Percentiles rank a stretch among this genome's conserved stretches.
Evolutionary conservation across 2,888 invertebrate genomes (phyloP).

Genomic region (Chirona hameri): DNA sequence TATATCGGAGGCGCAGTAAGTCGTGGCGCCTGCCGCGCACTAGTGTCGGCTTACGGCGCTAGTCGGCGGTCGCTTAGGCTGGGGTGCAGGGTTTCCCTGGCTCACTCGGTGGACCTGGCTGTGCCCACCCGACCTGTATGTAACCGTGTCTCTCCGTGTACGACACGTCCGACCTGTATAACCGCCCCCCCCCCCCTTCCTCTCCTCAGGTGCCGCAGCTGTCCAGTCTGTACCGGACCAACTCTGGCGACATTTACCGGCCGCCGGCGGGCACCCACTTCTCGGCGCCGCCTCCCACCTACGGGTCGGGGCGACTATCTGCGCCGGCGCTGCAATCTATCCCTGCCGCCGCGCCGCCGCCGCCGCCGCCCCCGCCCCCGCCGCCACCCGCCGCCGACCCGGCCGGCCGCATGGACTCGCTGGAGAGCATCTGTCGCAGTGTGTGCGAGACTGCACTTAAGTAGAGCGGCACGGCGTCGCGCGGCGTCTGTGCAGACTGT

Average conservation of each 20-base stretch:
- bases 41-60: no score
- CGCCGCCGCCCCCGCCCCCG: neutral
- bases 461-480: neutral
- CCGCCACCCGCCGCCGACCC: neutral
- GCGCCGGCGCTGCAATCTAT: neutral
- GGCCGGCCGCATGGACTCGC: neutral
- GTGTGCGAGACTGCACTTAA: slow-evolving; percentile 7
- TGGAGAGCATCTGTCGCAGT: slow-evolving; percentile 6
- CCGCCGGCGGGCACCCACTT: neutral
- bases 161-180: no score
- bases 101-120: no score
- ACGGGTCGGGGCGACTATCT: neutral
- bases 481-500: neutral
- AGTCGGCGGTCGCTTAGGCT: no score
- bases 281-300: neutral
- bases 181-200: no score
- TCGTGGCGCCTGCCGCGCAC: no score
- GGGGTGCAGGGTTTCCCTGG: no score
- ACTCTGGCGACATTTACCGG: slow-evolving; percentile 27
- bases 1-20: no score
- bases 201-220: neutral
- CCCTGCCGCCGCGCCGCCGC: neutral
- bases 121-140: no score
- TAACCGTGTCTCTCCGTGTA: no score
- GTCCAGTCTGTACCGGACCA: slow-evolving; percentile 5